phyloP scores from a whole-genome alignment of 2,797 vertebrate genomes.

The Lates japonicus region DNA sequence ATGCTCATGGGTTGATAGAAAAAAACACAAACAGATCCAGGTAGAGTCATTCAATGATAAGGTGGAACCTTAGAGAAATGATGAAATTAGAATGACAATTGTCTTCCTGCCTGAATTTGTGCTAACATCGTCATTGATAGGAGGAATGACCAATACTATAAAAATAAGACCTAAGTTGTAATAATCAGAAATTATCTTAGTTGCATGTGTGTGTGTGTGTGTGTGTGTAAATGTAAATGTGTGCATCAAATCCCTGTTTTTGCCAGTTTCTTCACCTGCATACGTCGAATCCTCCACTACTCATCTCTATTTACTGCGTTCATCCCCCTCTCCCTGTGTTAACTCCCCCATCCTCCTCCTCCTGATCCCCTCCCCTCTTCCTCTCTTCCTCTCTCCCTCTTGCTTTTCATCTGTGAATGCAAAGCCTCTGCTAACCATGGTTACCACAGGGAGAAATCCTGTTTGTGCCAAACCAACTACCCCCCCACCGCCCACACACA shows the following conservation, averaged over 20 bases:
- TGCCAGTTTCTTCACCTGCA: slow-evolving; percentile 31
- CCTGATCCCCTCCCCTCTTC: slow-evolving; percentile 30
- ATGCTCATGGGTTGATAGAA: background rate
- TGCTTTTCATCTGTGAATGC: slow-evolving; percentile 62
- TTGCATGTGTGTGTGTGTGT: background rate
- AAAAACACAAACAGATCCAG: background rate
- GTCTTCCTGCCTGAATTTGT: background rate
- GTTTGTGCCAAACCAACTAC: slow-evolving; percentile 68
- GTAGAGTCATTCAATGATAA: slow-evolving; percentile 6
- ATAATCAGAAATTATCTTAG: slow-evolving; percentile 5
- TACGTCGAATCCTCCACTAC: slow-evolving; percentile 35
- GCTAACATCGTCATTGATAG: background rate
- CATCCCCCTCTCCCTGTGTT: slow-evolving; percentile 42
- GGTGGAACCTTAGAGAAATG: background rate
- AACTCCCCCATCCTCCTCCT: slow-evolving; percentile 55
- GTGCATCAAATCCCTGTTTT: slow-evolving; percentile 14
- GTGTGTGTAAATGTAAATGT: background rate
- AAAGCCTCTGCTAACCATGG: slow-evolving; percentile 71
- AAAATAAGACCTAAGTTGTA: slow-evolving; percentile 61
- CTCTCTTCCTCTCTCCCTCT: slow-evolving; percentile 23
- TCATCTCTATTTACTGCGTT: slow-evolving; percentile 55
- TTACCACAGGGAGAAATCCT: slow-evolving; percentile 74
- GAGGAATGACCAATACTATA: slow-evolving; percentile 1
- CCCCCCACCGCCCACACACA: slow-evolving; percentile 12
- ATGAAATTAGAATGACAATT: background rate